Percentiles rank a stretch among this genome's conserved stretches.
Evolutionary conservation across 2,888 invertebrate species (phyloP).

Genomic region (Limnephilus lunatus): DNA sequence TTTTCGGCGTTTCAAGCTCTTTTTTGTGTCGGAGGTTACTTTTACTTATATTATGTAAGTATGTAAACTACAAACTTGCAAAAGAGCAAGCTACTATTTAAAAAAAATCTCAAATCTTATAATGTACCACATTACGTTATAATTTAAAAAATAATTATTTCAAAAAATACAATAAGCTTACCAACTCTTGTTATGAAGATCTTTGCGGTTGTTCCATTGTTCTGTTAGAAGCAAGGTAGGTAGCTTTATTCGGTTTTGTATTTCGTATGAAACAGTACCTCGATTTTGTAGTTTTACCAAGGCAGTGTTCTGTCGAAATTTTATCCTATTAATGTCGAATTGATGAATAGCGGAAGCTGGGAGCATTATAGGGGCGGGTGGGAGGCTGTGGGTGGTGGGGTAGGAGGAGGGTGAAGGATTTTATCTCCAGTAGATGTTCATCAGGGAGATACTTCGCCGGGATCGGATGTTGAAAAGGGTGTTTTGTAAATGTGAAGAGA

Average conservation of each 20-base stretch:
- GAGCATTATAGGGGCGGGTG: conserved; percentile 26
- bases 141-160: no score
- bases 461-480: conserved; percentile 43
- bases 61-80: no score
- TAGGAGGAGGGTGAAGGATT: conserved; percentile 31
- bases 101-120: no score
- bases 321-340: conserved; percentile 66
- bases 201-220: no score
- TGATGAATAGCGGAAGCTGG: conserved; percentile 65
- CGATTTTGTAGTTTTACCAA: conserved; percentile 9
- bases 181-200: not conserved
- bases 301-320: conserved; percentile 58
- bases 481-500: conserved; percentile 50
- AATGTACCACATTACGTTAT: no score
- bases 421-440: conserved; percentile 49
- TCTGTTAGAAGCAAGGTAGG: not conserved
- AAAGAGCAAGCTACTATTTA: no score
- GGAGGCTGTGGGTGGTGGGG: conserved; percentile 10
- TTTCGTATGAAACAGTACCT: not conserved
- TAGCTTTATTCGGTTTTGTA: not conserved
- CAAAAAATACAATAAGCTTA: no score
- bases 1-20: no score
- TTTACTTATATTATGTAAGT: no score
- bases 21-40: no score
- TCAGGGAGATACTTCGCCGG: conserved; percentile 46